phyloP scores from a whole-genome alignment of 2,888 invertebrate species.

The Masnerella sp. region DNA sequence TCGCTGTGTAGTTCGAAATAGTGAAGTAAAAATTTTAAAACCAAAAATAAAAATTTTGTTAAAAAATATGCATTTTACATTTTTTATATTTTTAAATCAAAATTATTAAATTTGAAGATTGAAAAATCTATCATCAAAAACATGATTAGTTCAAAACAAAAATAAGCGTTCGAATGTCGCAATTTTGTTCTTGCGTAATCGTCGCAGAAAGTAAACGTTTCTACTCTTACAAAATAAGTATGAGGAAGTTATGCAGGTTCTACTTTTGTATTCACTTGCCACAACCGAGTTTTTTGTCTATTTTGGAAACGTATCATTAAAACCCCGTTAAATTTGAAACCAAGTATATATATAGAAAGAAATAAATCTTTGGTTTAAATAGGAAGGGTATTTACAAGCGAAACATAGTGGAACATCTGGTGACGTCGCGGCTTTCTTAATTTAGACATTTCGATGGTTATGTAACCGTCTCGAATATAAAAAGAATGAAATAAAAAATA shows the following conservation, averaged over 20 bases:
- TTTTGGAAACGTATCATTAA: conserved; percentile 34
- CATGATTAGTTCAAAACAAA: no score
- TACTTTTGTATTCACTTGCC: conserved; percentile 23
- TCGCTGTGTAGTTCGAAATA: no score
- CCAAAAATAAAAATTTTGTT: no score
- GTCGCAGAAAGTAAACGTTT: background rate
- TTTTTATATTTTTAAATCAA: no score
- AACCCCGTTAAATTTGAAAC: conserved; percentile 34
- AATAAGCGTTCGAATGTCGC: no score
- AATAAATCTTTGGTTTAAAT: conserved; percentile 41
- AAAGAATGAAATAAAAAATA: no score
- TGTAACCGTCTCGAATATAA: conserved; percentile 9
- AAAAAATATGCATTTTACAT: no score
- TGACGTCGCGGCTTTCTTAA: conserved; percentile 24
- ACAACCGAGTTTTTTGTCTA: conserved; percentile 26
- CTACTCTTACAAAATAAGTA: conserved; percentile 20
- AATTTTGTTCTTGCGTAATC: background rate
- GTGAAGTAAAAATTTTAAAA: no score
- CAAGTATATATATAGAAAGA: conserved; percentile 37
- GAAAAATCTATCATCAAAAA: no score
- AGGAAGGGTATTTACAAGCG: conserved; percentile 35
- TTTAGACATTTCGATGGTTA: conserved; percentile 21
- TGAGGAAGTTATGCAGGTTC: conserved; percentile 37
- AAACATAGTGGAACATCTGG: conserved; percentile 39
- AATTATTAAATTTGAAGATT: no score